Base-by-base conservation (phyloP, 2,113 vertebrate species). In the Tupaia chinensis region DNA sequence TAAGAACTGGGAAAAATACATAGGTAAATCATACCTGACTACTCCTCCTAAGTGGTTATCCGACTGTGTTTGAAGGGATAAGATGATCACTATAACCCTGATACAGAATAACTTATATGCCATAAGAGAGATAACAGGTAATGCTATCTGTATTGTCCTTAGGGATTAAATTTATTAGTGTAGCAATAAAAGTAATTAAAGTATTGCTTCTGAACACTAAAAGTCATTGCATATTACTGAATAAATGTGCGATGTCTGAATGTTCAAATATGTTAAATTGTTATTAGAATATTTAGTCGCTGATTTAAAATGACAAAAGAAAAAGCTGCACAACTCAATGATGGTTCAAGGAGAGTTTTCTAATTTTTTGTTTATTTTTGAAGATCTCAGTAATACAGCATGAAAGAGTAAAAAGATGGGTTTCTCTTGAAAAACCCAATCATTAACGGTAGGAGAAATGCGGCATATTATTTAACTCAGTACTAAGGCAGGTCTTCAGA, bases 331-430 rank as follows among this genome's bases (percentile, higher is more conserved):
- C 4, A 91, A 23, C 13, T 58, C 70, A 87, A 0, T 91, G 29
- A 65, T 68, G 56, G 56, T 87, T 95, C 54, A 89, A 89, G 77
- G 91, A 76, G 10, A 92, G 11, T 68, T 92, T 94, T 90, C 65
- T 93, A 22, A 44, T 63, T 91, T 95, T 95, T 54, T 82, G 4
- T 95, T 54, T 82, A 4, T 56, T 65, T 93, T 68, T 96, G 91
- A 95, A 94, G 10, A 65, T 27, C 66, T 89, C 29, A 72, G 54
- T 77, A 32, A 66, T 61, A 10, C 69, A 56, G 27, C 16, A 70
- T 69, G 54, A 85, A 93, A 74, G 53, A 81, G 9, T 44, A 72
- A 78, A 91, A 78, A 53, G 53, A 4, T 2, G 6, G 23, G 86
- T 93, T 93, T 82, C 29, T 79, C 10, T n/a, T 34, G 61, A n/a